These are phyloP conservation scores for Tinea semifulvella DNA, from an alignment of 2,888 invertebrate genomes.

Conservation along the genomic window DNA sequence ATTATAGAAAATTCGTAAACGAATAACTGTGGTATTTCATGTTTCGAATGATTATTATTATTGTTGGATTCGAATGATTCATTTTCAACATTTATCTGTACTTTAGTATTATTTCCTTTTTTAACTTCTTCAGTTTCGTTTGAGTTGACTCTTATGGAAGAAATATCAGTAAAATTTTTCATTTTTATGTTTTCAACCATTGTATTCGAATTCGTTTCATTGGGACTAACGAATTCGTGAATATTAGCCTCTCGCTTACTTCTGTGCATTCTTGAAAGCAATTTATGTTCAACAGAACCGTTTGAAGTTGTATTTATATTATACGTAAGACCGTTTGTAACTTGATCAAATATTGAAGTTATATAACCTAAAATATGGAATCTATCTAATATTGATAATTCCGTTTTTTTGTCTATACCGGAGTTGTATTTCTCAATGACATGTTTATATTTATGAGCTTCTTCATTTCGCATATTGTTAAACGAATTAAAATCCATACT, in stretches of 20 bases:
- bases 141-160: not conserved
- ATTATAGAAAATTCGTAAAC: not conserved
- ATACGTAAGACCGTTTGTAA: not conserved
- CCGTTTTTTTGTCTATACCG: not conserved
- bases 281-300: not conserved
- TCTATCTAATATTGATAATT: not conserved
- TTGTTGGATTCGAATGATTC: too few relatives aligned
- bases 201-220: too few relatives aligned
- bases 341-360: not conserved
- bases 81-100: too few relatives aligned
- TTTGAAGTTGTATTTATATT: too few relatives aligned
- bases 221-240: too few relatives aligned
- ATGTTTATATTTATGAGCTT: not conserved
- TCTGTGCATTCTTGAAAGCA: not conserved
- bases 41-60: not conserved
- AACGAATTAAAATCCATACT: conserved; percentile 39
- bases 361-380: not conserved
- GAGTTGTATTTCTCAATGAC: not conserved
- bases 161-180: too few relatives aligned
- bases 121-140: not conserved
- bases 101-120: not conserved
- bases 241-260: not conserved
- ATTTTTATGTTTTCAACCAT: too few relatives aligned
- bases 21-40: not conserved
- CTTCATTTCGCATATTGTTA: conserved; percentile 20